Evolutionary conservation across 92 coral and sea anemone genomes (phyloP).

Genomic region (Phenganax stokvisi): DNA sequence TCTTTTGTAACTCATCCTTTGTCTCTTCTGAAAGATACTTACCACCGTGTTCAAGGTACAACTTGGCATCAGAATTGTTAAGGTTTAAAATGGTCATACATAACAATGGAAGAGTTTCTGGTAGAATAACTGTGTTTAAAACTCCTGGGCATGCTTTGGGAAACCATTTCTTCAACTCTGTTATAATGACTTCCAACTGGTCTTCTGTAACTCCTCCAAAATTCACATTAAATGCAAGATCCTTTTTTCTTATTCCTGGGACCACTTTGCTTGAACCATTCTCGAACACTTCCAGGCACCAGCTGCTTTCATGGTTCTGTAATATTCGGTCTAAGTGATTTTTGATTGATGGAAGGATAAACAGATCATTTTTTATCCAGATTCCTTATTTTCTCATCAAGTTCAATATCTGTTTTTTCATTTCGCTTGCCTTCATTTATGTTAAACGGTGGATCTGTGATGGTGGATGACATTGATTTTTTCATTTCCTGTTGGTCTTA

Average conservation of each 20-base stretch:
- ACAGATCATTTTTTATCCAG: neutral
- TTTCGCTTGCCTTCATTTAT: neutral
- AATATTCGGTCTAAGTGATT: neutral
- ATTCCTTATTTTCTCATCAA: neutral
- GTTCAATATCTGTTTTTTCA: neutral
- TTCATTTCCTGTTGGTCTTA: constrained; percentile 41
- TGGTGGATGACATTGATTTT: constrained; percentile 21
- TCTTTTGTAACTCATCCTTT: neutral
- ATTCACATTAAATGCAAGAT: constrained; percentile 5
- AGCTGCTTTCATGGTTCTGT: neutral
- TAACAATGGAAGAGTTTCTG: constrained; percentile 19
- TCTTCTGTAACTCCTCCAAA: constrained; percentile 18
- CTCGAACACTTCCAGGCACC: neutral
- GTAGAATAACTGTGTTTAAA: constrained; percentile 15
- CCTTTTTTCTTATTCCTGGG: constrained; percentile 9
- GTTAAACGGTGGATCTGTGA: too few relatives aligned
- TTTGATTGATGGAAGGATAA: neutral
- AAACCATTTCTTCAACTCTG: neutral
- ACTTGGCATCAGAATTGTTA: neutral
- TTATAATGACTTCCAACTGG: neutral
- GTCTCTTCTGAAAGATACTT: neutral
- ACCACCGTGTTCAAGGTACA: constrained; percentile 15
- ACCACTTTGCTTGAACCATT: neutral
- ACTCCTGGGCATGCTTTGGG: neutral
- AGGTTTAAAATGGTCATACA: neutral